phyloP scores from a whole-genome alignment of 1,140 invertebrate genomes.

The Rhynchophorus ferrugineus region DNA sequence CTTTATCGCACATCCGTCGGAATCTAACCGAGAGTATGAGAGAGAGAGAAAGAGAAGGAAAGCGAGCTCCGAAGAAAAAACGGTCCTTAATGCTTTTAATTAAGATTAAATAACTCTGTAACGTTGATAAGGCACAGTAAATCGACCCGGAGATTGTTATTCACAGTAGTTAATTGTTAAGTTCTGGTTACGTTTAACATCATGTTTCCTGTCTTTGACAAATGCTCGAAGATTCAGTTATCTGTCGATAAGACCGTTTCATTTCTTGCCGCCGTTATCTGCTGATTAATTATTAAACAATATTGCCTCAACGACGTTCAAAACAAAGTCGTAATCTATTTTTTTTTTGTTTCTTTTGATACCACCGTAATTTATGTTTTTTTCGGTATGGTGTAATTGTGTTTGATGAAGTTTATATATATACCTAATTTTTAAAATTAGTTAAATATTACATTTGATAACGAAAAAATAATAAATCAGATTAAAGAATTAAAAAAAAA shows the following conservation, averaged over 20 bases:
- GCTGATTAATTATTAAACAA: not conserved
- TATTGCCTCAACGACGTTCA: not conserved
- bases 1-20: too few species aligned
- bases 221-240: conserved; percentile 11
- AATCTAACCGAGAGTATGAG: too few species aligned
- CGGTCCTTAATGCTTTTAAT: not conserved
- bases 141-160: conserved; percentile 6
- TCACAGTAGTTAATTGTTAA: conserved; percentile 19
- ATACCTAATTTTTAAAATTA: too few species aligned
- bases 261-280: not conserved
- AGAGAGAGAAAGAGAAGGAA: too few species aligned
- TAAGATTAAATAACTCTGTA: conserved; percentile 6
- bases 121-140: conserved; percentile 11
- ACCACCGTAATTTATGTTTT: too few species aligned
- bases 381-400: too few species aligned
- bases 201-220: conserved; percentile 8
- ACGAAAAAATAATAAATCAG: too few species aligned
- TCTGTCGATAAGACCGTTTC: not conserved
- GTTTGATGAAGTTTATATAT: too few species aligned
- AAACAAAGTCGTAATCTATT: not conserved
- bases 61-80: too few species aligned
- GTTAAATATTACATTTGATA: too few species aligned
- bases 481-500: too few species aligned
- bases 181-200: conserved; percentile 12
- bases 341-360: too few species aligned